These are phyloP conservation scores for Brachionus manjavacas DNA, from an alignment of 1,140 invertebrate genomes.

Conservation along the genomic window DNA sequence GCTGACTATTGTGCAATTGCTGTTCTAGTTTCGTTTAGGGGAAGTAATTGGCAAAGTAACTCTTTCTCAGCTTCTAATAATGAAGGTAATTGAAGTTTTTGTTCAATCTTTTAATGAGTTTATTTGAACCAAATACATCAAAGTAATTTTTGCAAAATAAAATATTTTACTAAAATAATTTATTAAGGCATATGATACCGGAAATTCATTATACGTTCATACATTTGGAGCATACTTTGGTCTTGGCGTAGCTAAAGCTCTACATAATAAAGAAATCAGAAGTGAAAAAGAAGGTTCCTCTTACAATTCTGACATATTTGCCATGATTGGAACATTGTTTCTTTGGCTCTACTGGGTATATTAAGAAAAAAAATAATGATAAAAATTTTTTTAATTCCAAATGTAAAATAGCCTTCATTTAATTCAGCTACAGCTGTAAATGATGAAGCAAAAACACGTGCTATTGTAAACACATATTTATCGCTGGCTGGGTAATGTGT, in stretches of 20 bases:
- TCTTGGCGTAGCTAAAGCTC: constrained; percentile 70
- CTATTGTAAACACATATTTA: constrained; percentile 85
- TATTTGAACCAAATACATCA: constrained; percentile 68
- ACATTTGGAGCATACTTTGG: constrained; percentile 93
- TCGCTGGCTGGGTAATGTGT: constrained; percentile 76
- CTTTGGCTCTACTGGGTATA: constrained; percentile 35
- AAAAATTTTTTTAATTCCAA: constrained; percentile 74
- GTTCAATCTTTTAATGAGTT: constrained; percentile 71
- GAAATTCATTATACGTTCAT: constrained; percentile 87
- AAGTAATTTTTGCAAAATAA: constrained; percentile 59
- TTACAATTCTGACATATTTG: constrained; percentile 80
- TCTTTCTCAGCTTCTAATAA: constrained; percentile 73
- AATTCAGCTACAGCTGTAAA: constrained; percentile 73
- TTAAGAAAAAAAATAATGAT: constrained; percentile 64
- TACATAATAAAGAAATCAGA: constrained; percentile 56
- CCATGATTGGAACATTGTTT: constrained; percentile 74
- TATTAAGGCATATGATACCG: constrained; percentile 61
- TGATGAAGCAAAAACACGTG: constrained; percentile 67
- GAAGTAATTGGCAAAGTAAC: constrained; percentile 78
- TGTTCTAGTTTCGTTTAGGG: constrained; percentile 84
- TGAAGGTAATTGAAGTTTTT: constrained; percentile 73
- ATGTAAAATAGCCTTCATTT: constrained; percentile 68
- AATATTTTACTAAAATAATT: background rate
- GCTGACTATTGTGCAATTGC: constrained; percentile 81
- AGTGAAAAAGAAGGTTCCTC: constrained; percentile 65